These are phyloP conservation scores for Brachionus rotundiformis DNA, from an alignment of 1,140 invertebrate species.

Conservation along the genomic window DNA sequence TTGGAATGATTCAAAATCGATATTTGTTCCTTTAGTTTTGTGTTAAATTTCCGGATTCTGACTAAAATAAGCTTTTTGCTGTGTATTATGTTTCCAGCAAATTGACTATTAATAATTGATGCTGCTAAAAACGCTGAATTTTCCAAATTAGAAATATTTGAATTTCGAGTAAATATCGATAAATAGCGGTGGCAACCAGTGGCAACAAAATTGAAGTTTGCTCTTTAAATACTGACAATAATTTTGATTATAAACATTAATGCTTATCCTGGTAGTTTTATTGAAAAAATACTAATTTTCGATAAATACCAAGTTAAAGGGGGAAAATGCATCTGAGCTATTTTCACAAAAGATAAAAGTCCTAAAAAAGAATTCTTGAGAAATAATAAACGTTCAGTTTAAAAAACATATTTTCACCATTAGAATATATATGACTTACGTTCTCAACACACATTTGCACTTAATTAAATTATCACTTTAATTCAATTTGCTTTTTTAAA, in stretches of 20 bases:
- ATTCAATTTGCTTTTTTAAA: neutral
- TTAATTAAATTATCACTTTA: neutral
- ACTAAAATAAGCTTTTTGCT: neutral
- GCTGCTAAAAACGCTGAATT: neutral
- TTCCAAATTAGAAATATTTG: neutral
- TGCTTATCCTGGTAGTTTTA: neutral
- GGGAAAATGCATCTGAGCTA: neutral
- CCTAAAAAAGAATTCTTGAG: neutral
- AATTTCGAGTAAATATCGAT: conserved; percentile 6
- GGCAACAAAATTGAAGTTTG: neutral
- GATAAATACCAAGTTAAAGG: neutral
- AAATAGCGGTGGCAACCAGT: neutral
- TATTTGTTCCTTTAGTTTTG: neutral
- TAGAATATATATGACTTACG: neutral
- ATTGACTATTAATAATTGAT: neutral
- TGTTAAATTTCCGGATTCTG: neutral
- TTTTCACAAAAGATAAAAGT: conserved; percentile 12
- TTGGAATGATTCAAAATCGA: conserved; percentile 19
- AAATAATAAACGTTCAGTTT: neutral
- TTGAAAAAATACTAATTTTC: neutral
- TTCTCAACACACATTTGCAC: neutral
- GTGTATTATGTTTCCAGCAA: conserved; percentile 2
- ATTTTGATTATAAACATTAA: neutral
- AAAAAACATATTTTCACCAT: neutral
- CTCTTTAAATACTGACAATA: neutral